A percentile compares a stretch with the other conserved stretches of the same genome.
phyloP scores from a whole-genome alignment of 2,113 vertebrate species.

The Grantiella picta region DNA sequence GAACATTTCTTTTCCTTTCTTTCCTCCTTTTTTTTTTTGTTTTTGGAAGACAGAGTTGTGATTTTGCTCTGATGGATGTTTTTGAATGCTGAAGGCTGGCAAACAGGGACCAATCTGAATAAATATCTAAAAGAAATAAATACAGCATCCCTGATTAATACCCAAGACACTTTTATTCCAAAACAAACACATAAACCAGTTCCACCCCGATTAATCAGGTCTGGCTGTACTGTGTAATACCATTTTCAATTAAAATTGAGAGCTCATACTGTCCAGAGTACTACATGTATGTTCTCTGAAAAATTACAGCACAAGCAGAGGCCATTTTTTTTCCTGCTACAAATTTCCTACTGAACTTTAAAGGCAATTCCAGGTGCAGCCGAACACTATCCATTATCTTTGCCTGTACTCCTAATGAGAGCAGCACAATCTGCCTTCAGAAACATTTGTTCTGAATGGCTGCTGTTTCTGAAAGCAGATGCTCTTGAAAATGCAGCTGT shows the following conservation, averaged over 20 bases:
- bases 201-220: not conserved
- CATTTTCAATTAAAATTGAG: not conserved
- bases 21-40: not conserved
- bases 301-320: constrained; percentile 27
- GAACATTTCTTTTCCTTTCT: not conserved
- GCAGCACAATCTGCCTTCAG: not conserved
- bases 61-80: not conserved
- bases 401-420: not conserved
- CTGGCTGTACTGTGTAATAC: not conserved
- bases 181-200: not conserved
- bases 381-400: not conserved
- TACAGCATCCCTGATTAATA: not conserved
- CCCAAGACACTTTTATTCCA: not conserved
- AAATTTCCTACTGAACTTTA: constrained; percentile 26
- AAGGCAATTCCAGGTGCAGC: constrained; percentile 25
- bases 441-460: constrained; percentile 44
- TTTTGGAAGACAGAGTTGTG: not conserved
- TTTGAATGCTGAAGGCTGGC: not conserved
- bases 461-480: constrained; percentile 48
- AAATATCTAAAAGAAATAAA: constrained; percentile 19
- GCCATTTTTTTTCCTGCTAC: not conserved
- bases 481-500: constrained; percentile 35
- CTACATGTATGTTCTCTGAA: not conserved
- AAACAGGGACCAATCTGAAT: not conserved
- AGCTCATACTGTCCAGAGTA: constrained; percentile 12